Percentiles rank a stretch among this genome's conserved stretches.
Evolutionary conservation across 2,888 invertebrate species (phyloP).

Genomic region (Agriotes lineatus): DNA sequence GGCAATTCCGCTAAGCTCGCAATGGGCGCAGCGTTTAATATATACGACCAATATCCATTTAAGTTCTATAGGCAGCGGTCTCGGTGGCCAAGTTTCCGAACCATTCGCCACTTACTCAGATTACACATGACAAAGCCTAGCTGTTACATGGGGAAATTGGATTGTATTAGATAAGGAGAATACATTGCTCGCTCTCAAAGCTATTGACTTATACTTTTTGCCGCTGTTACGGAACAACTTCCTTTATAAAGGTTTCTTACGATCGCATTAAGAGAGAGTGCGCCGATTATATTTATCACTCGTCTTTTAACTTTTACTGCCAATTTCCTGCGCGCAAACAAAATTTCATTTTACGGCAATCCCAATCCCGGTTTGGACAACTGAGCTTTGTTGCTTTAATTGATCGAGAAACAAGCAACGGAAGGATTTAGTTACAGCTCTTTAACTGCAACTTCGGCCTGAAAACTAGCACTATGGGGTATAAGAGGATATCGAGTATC

Average conservation of each 20-base stretch:
- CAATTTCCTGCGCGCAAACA: neutral
- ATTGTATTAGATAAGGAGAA: conserved; percentile 53
- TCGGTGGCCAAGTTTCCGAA: conserved; percentile 55
- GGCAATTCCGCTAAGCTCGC: conserved; percentile 47
- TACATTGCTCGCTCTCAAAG: conserved; percentile 44
- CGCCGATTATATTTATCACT: conserved; percentile 16
- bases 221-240: conserved; percentile 35
- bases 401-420: no score
- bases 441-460: no score
- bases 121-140: conserved; percentile 56
- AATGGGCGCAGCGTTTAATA: conserved; percentile 47
- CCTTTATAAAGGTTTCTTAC: conserved; percentile 33
- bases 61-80: conserved; percentile 50
- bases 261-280: conserved; percentile 19
- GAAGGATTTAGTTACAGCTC: no score
- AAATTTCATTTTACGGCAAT: neutral
- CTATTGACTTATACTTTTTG: conserved; percentile 44
- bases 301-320: conserved; percentile 6
- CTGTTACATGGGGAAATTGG: conserved; percentile 53
- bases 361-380: neutral
- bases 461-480: no score
- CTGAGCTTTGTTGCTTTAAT: no score
- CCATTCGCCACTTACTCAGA: conserved; percentile 58
- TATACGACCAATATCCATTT: conserved; percentile 59
- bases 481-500: no score